A percentile compares a stretch with the other conserved stretches of the same genome.
Evolutionary conservation across 2,888 invertebrate genomes (phyloP).

Genomic region (Yponomeuta evonymella): DNA sequence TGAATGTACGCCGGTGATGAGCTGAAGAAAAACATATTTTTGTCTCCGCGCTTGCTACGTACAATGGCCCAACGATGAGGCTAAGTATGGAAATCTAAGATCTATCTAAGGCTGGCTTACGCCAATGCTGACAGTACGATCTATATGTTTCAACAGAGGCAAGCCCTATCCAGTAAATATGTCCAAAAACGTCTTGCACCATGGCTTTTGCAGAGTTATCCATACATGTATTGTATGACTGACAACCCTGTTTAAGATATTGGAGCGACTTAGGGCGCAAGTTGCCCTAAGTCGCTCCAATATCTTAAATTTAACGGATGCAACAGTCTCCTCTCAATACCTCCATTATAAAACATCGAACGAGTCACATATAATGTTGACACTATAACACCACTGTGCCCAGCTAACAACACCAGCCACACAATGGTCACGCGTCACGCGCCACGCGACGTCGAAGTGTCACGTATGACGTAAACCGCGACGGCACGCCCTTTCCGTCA

Average conservation of each 20-base stretch:
- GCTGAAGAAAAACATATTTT: too few species aligned
- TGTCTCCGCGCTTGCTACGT: background rate
- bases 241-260: background rate
- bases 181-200: background rate
- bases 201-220: background rate
- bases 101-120: too few species aligned
- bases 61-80: too few species aligned
- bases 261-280: too few species aligned
- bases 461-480: slow-evolving; percentile 1
- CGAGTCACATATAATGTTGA: background rate
- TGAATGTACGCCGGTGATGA: too few species aligned
- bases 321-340: background rate
- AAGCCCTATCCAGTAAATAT: too few species aligned
- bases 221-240: background rate
- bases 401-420: background rate
- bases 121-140: background rate
- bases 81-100: too few species aligned
- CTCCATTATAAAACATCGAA: background rate
- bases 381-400: background rate
- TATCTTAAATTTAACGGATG: background rate
- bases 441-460: background rate
- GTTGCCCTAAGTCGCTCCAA: background rate
- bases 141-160: background rate
- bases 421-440: background rate
- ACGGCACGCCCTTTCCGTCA: slow-evolving; percentile 2